These are phyloP conservation scores for Nipponacmea schrenckii DNA, from an alignment of 2,888 invertebrate genomes.

Conservation along the genomic window DNA sequence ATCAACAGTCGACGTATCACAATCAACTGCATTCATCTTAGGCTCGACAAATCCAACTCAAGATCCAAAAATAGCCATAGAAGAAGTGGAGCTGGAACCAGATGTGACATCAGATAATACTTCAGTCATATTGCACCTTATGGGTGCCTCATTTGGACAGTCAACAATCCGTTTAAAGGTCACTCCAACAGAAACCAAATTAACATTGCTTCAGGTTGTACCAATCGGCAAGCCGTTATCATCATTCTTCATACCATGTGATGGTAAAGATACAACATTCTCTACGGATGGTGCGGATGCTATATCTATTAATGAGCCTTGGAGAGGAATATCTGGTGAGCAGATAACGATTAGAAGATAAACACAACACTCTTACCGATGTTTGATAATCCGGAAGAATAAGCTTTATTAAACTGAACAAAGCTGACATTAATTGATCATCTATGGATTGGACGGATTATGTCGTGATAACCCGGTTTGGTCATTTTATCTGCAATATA, in stretches of 20 bases:
- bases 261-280: neutral
- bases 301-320: neutral
- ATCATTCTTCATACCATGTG: constrained; percentile 1
- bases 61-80: neutral
- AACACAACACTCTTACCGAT: too few species aligned
- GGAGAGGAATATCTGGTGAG: neutral
- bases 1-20: neutral
- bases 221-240: neutral
- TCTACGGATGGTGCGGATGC: neutral
- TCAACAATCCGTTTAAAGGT: neutral
- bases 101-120: neutral
- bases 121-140: neutral
- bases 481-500: neutral
- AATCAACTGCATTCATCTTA: neutral
- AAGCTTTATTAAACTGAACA: too few species aligned
- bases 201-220: neutral
- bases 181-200: neutral
- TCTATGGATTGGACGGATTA: too few species aligned
- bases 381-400: too few species aligned
- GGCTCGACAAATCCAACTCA: neutral
- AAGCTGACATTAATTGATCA: too few species aligned
- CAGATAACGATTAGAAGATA: neutral
- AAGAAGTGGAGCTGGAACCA: neutral
- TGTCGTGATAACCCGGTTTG: too few species aligned
- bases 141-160: neutral